phyloP scores from a whole-genome alignment of 2,888 invertebrate species.

The Notodonta dromedarius region DNA sequence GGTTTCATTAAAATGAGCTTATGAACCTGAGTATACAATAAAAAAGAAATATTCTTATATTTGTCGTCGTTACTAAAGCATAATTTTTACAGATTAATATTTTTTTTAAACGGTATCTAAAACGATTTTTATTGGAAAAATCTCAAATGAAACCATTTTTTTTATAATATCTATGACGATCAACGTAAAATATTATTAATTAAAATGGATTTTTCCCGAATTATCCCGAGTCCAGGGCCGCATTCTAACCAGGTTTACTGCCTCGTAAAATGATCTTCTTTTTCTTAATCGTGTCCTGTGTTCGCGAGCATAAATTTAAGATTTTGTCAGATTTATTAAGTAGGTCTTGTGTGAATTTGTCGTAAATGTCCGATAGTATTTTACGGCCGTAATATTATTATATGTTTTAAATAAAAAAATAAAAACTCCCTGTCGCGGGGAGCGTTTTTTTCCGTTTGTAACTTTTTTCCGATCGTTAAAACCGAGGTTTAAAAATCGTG shows the following conservation, averaged over 20 bases:
- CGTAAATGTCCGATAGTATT: constrained; percentile 78
- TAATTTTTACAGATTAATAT: constrained; percentile 6
- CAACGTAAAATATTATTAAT: constrained; percentile 63
- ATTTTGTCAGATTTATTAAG: constrained; percentile 80
- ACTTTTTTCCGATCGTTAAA: constrained; percentile 68
- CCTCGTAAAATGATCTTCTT: constrained; percentile 57
- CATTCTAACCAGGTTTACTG: constrained; percentile 66
- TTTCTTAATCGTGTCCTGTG: constrained; percentile 55
- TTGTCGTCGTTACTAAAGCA: not conserved
- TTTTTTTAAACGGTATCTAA: constrained; percentile 15
- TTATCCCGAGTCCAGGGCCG: constrained; percentile 55
- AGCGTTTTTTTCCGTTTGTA: constrained; percentile 38
- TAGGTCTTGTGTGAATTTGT: constrained; percentile 79
- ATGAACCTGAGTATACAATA: not conserved
- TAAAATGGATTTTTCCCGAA: constrained; percentile 72
- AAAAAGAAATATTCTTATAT: not conserved
- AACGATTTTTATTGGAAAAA: constrained; percentile 23
- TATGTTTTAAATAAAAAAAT: constrained; percentile 57
- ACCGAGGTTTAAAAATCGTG: constrained; percentile 50
- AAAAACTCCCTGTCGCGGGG: constrained; percentile 57
- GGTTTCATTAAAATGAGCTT: constrained; percentile 37
- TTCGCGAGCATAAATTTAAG: constrained; percentile 72
- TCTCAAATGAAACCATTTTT: constrained; percentile 45
- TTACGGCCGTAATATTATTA: constrained; percentile 72
- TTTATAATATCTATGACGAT: constrained; percentile 51